Percentiles rank a stretch among this genome's conserved stretches.
These are phyloP conservation scores for Tetranychus truncatus DNA, from an alignment of 2,888 invertebrate species.

Conservation along the genomic window DNA sequence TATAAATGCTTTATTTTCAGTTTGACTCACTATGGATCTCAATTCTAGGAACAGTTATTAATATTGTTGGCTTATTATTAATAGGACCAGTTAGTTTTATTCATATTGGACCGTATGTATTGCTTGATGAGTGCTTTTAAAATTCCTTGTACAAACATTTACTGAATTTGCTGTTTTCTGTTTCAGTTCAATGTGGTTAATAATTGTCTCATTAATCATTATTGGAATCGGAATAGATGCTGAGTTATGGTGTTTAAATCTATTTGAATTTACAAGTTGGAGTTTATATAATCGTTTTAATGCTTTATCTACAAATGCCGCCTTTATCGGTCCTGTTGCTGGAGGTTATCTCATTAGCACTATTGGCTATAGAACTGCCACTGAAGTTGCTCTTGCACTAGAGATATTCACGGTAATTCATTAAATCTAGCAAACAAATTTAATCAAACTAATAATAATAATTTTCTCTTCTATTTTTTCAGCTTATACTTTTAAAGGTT, in stretches of 20 bases:
- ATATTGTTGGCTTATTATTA: conserved; percentile 46
- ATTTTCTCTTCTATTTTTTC: no score
- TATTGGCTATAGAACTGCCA: conserved; percentile 14
- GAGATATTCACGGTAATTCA: conserved; percentile 19
- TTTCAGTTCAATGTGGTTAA: conserved; percentile 38
- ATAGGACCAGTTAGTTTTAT: conserved; percentile 67
- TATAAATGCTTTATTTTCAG: conserved; percentile 4
- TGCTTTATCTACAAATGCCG: conserved; percentile 47
- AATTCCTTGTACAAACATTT: neutral
- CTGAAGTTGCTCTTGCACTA: conserved; percentile 7
- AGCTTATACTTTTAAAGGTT: no score
- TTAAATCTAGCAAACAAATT: neutral
- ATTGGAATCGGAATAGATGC: no score
- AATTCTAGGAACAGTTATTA: conserved; percentile 29
- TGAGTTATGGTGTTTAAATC: no score
- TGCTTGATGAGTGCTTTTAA: neutral
- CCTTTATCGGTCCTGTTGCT: conserved; percentile 19
- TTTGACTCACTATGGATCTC: conserved; percentile 25
- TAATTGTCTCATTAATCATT: conserved; percentile 45
- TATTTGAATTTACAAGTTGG: no score
- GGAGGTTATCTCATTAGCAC: conserved; percentile 18
- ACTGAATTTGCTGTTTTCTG: neutral
- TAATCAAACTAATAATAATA: neutral
- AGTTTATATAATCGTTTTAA: no score
- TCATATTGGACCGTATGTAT: conserved; percentile 42